These are phyloP conservation scores for Subanguina moxae DNA, from an alignment of 1,140 invertebrate species.

Conservation along the genomic window DNA sequence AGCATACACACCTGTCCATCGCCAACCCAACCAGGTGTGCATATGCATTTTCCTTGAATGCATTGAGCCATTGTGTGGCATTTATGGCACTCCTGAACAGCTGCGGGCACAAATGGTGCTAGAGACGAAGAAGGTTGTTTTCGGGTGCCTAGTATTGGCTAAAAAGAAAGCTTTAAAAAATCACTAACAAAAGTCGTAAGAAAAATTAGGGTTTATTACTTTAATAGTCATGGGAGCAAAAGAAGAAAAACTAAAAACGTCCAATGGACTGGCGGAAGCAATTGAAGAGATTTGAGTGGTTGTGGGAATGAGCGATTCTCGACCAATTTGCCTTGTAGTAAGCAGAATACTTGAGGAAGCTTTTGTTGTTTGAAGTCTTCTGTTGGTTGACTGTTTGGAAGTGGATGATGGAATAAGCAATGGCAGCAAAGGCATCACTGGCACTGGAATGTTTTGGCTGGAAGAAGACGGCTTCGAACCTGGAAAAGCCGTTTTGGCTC, in stretches of 20 bases:
- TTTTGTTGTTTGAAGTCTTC: not conserved
- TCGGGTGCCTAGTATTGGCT: conserved; percentile 7
- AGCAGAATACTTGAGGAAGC: not conserved
- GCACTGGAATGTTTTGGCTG: conserved; percentile 13
- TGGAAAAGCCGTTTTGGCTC: not conserved
- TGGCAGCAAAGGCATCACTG: conserved; percentile 6
- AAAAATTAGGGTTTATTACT: not conserved
- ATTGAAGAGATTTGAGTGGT: not conserved
- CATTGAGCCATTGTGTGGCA: conserved; percentile 35
- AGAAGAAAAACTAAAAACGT: not conserved
- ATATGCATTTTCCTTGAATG: conserved; percentile 19
- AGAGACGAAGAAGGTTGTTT: not conserved
- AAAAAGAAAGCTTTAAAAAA: not conserved
- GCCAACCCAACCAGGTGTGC: conserved; percentile 33
- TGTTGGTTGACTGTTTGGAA: not conserved
- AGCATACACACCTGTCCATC: conserved; percentile 34
- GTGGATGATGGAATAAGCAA: not conserved
- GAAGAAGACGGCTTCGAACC: not conserved
- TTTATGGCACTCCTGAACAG: conserved; percentile 11
- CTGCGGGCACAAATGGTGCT: conserved; percentile 8
- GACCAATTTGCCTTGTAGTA: not conserved
- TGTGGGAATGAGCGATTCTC: not conserved
- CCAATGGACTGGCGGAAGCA: not conserved
- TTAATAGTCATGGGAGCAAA: conserved; percentile 9
- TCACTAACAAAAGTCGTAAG: not conserved